Percentiles rank a stretch among this genome's conserved stretches.
Conservation (phyloP, 2,888 invertebrate genomes). For the Leucania comma region DNA sequence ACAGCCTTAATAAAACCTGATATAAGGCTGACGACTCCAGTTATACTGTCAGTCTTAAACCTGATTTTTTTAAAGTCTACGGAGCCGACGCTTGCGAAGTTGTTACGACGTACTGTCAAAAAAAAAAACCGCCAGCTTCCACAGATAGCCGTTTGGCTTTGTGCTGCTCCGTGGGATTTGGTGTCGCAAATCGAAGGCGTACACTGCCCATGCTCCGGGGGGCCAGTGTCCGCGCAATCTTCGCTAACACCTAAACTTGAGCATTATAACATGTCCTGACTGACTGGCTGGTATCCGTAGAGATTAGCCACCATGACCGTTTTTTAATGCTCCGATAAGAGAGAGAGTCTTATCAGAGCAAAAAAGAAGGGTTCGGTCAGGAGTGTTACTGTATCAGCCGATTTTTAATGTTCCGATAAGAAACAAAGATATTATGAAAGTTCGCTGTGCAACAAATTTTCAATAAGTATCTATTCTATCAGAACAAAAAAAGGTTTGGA, state of each 20-base stretch:
- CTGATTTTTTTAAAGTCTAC: not conserved
- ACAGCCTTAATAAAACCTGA: not conserved
- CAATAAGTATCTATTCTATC: not conserved
- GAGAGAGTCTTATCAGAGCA: not conserved
- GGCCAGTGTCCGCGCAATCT: not conserved
- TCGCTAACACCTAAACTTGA: not conserved
- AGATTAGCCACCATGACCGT: not conserved
- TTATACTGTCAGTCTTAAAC: not conserved
- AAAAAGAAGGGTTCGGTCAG: not conserved
- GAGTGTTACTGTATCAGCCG: not conserved
- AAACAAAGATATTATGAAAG: not conserved
- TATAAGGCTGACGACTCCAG: not conserved
- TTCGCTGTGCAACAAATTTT: not conserved
- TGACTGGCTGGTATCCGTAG: not conserved
- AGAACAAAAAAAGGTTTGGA: slow-evolving; percentile 1
- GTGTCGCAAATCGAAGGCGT: not conserved
- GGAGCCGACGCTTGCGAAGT: not conserved
- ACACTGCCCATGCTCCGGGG: not conserved
- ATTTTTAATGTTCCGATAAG: not conserved
- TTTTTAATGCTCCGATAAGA: not conserved
- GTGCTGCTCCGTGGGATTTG: not conserved
- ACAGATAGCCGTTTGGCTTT: slow-evolving; percentile 10
- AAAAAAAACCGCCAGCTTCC: not conserved
- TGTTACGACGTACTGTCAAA: not conserved
- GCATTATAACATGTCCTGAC: not conserved